Evolutionary conservation across 2,113 vertebrate species (phyloP), one percentile per base, ranked within the genome.

Genomic region (Lampris incognitus): DNA sequence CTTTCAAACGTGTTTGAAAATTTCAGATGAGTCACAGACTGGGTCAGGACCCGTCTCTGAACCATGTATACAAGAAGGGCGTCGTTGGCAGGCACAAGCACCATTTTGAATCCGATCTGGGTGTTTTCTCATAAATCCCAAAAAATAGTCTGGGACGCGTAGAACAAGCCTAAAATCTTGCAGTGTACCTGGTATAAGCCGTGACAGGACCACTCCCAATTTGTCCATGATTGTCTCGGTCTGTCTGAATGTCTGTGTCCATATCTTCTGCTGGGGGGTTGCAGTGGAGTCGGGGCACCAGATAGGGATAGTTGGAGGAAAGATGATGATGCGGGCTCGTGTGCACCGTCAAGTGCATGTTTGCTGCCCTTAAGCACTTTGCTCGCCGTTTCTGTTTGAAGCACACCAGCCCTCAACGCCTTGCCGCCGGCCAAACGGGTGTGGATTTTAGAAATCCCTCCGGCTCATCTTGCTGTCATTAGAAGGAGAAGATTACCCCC

Each of bases 321-420:
- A 86, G 81, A 90, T 69, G 81, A 77, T 71, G 75, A 82, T 66
- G 44, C 72, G 48, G 74, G 61, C 73, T 66, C 67, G 83, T 39
- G 72, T 79, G 83, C 82, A 72, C 78, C 68, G 85, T 88, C 79
- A 88, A 92, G 84, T 87, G 83, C 76, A 89, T 58, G 66, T 75
- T 60, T 83, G 74, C 82, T 78, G 84, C 82, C 78, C 74, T 73
- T 84, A 85, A 89, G 61, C 57, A 78, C 85, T 78, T 79, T 87
- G 83, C 86, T 93, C 90, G 91, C 90, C 90, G 1, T 75, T 92
- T 90, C 75, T 86, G 24, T 88, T 89, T 90, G 81, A 91, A 90
- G 88, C 77, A 66, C 84, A 88, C 80, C 81, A 76, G 59, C 80
- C 76, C 74, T 79, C 52, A 82, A 74, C 83, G 84, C 84, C 85